These are phyloP conservation scores for Epistrophe eligans DNA, from an alignment of 2,888 invertebrate genomes.

Conservation along the genomic window DNA sequence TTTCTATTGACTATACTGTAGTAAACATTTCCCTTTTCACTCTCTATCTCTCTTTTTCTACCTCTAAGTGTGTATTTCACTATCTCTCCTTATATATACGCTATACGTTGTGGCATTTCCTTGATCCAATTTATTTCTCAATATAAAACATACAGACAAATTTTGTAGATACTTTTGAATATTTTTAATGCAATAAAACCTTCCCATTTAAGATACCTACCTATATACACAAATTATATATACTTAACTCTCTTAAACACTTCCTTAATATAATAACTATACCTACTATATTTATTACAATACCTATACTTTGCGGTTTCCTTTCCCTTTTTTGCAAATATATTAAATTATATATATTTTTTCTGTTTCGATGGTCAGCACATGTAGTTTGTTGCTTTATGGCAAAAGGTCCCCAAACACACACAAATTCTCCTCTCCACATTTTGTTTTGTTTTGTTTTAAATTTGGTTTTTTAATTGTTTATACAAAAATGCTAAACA, in stretches of 20 bases:
- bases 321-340: constrained; percentile 39
- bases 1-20: not conserved
- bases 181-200: constrained; percentile 24
- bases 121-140: constrained; percentile 45
- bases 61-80: constrained; percentile 57
- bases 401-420: constrained; percentile 65
- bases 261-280: constrained; percentile 9
- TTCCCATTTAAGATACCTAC: not conserved
- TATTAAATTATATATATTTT: constrained; percentile 2
- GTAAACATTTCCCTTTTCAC: constrained; percentile 45
- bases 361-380: constrained; percentile 63
- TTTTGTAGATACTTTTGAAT: constrained; percentile 64
- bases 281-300: not conserved
- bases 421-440: constrained; percentile 11
- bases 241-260: constrained; percentile 23
- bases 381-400: constrained; percentile 72
- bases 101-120: constrained; percentile 73
- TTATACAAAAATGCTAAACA: constrained; percentile 39
- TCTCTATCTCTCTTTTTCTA: constrained; percentile 41
- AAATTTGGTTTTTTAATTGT: constrained; percentile 13
- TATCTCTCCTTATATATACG: constrained; percentile 33
- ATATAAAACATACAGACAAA: constrained; percentile 38
- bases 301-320: constrained; percentile 47
- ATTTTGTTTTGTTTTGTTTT: not conserved
- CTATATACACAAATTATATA: constrained; percentile 9